phyloP scores from a whole-genome alignment of 92 coral and sea anemone genomes.

The Phenganax marumi region DNA sequence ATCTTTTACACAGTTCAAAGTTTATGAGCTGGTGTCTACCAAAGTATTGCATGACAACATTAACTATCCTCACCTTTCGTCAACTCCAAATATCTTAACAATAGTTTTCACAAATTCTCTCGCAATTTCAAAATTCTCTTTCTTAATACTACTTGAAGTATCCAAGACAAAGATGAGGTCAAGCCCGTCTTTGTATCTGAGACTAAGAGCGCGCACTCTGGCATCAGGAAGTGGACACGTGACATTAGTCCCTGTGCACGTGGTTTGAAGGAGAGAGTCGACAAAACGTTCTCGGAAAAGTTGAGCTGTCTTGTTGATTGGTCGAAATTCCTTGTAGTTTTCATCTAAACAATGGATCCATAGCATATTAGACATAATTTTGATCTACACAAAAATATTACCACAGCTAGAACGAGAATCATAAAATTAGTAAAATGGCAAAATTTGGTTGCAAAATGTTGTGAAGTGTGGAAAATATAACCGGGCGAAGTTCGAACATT shows the following conservation, averaged over 20 bases:
- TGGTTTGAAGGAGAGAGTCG: constrained; percentile 5
- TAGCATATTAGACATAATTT: no score
- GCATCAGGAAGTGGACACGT: constrained; percentile 28
- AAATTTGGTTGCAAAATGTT: no score
- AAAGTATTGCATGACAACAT: background rate
- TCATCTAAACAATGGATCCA: constrained; percentile 1
- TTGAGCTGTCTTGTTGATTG: constrained; percentile 10
- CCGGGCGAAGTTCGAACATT: no score
- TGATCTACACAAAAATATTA: no score
- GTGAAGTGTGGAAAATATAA: no score
- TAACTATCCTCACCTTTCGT: background rate
- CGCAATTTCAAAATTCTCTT: constrained; percentile 53
- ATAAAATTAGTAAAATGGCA: no score
- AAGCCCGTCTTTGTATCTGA: constrained; percentile 62
- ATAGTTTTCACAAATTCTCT: constrained; percentile 51
- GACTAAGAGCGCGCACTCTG: constrained; percentile 62
- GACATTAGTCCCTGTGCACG: constrained; percentile 6
- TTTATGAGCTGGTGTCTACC: no score
- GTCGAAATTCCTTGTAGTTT: background rate
- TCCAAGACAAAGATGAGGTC: constrained; percentile 74
- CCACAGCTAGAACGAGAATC: no score
- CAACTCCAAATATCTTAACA: constrained; percentile 60
- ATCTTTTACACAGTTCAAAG: background rate
- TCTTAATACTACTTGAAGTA: constrained; percentile 69
- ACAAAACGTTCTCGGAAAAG: background rate